Percentiles rank a stretch among this genome's conserved stretches.
phyloP scores from a whole-genome alignment of 2,113 vertebrate species.

The Grammomys surdaster region DNA sequence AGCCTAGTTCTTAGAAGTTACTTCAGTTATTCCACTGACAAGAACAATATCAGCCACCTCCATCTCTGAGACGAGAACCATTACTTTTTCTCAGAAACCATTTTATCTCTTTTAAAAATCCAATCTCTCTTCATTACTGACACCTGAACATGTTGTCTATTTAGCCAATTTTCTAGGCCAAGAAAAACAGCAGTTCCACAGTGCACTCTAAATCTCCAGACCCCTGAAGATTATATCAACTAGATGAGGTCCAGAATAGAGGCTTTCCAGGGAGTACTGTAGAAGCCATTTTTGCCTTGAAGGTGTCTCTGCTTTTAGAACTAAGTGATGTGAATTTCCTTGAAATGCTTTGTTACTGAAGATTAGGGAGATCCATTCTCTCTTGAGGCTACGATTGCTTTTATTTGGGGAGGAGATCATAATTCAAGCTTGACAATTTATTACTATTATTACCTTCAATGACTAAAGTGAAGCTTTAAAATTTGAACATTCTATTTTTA shows the following conservation, averaged over 20 bases:
- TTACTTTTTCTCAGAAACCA: conserved; percentile 63
- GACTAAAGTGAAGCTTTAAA: conserved; percentile 37
- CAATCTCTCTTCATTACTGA: conserved; percentile 73
- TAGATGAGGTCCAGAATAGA: conserved; percentile 52
- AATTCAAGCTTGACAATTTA: neutral
- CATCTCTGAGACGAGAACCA: conserved; percentile 51
- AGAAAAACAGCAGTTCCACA: conserved; percentile 59
- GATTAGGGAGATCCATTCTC: neutral
- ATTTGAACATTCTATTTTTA: conserved; percentile 48
- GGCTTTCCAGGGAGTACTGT: conserved; percentile 25
- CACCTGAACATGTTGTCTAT: conserved; percentile 73
- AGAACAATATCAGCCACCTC: conserved; percentile 56
- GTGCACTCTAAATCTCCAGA: conserved; percentile 63
- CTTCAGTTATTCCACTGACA: conserved; percentile 57
- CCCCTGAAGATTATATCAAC: conserved; percentile 58
- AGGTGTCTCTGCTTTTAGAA: conserved; percentile 40
- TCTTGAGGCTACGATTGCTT: neutral
- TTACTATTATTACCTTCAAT: neutral
- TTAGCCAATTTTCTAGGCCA: conserved; percentile 71
- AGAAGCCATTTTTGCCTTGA: conserved; percentile 62
- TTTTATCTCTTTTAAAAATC: conserved; percentile 61
- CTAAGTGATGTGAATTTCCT: conserved; percentile 40
- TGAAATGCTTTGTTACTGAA: conserved; percentile 21
- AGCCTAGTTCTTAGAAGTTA: conserved; percentile 37
- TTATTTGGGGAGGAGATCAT: neutral